phyloP scores from a whole-genome alignment of 2,797 vertebrate genomes.

The Florisuga fusca region DNA sequence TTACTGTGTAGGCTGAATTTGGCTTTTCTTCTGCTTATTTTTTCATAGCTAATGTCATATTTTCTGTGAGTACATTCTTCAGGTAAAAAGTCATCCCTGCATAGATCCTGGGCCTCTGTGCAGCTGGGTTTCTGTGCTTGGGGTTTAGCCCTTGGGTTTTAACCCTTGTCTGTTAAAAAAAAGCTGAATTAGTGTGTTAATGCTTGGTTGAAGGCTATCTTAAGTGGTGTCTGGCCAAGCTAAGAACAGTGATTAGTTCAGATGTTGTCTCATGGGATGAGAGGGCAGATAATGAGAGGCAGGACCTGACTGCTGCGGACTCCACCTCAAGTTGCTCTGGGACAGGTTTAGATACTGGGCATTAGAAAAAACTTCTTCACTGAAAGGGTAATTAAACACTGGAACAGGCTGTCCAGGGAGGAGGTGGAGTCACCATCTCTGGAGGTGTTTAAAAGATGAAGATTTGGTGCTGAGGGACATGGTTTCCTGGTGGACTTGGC shows the following conservation, averaged over 20 bases:
- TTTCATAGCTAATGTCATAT: background rate
- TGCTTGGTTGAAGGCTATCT: background rate
- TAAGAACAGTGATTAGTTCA: background rate
- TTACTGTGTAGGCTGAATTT: background rate
- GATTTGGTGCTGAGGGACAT: background rate
- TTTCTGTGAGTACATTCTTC: background rate
- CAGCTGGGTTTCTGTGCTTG: background rate
- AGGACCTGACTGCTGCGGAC: background rate
- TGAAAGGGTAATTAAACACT: background rate
- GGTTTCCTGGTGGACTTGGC: background rate
- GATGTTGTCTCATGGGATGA: slow-evolving; percentile 1
- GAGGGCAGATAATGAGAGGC: background rate
- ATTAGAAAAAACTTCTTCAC: background rate
- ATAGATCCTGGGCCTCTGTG: background rate
- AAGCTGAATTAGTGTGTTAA: background rate
- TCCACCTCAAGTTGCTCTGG: background rate
- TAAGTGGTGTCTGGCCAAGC: background rate
- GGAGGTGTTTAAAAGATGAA: background rate
- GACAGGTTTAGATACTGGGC: too few species aligned
- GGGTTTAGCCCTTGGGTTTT: background rate
- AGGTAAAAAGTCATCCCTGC: background rate
- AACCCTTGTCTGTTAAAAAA: background rate
- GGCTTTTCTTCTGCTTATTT: background rate
- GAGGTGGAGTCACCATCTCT: background rate
- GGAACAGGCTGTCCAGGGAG: background rate